Base-by-base conservation (phyloP, 2,113 vertebrate genomes). In the Perognathus longimembris region DNA sequence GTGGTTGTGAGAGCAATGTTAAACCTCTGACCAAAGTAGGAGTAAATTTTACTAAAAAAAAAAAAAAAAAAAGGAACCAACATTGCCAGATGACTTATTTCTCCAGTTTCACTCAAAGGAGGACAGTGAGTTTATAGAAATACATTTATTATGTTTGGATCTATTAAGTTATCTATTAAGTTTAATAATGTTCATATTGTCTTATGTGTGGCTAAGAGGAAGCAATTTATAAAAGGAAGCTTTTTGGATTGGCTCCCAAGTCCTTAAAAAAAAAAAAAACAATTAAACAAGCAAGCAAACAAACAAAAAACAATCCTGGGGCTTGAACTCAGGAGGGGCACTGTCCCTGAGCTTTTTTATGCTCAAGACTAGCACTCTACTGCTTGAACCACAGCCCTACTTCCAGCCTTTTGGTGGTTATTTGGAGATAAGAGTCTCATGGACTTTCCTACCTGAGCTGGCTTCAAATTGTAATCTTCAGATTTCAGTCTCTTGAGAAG, bases 11-110 rank as follows among this genome's bases (percentile, higher is more conserved):
- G 76, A 80, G 30, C 11, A 30, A 36, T 71, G 34, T 34, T 69
- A n/a, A 24, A 54, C 84, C 67, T 92, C 40, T 64, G 57, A 71
- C 63, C 57, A 94, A 32, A 89, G 1, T 26, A 70, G 59, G 73
- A 61, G 34, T 84, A 88, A 74, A 82, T 73, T 86, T 95, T 93
- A n/a, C n/a, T n/a, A n/a, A n/a, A n/a, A n/a, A n/a, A n/a, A n/a
- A n/a, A n/a, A n/a, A 61, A 70, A 38, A 66, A 54, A 40, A 32
- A 66, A 70, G 78, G n/a, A 81, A 66, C 18, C 61, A 85, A 30
- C 45, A 71, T 45, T 45, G 45, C 45, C 45, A 45, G 12, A 77
- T 92, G 20, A 85, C 28, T 54, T 90, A 18, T 83, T 93, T 2
- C 2, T 28, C 83, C 45, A 50, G 28, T 24, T 74, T 88, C 34